Percentiles rank a stretch among this genome's conserved stretches.
Evolutionary conservation across 2,888 invertebrate species (phyloP).

Genomic region (Nymphalis c-album): DNA sequence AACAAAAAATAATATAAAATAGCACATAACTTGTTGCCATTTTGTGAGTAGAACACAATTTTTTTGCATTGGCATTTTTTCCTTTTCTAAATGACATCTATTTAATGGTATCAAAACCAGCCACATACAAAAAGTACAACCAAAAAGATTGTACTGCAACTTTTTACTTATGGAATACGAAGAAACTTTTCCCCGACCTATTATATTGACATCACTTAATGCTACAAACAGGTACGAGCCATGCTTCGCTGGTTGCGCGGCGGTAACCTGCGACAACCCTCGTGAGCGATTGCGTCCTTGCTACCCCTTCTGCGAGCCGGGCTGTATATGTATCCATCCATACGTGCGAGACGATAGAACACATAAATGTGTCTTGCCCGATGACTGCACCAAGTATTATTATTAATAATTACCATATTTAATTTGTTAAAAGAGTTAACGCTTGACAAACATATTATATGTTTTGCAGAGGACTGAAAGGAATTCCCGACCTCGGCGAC

Average conservation of each 20-base stretch:
- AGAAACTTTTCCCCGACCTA: too few species aligned
- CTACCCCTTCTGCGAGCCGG: conserved; percentile 76
- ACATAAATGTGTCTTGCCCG: conserved; percentile 73
- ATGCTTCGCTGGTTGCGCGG: conserved; percentile 73
- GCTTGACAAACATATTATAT: conserved; percentile 15
- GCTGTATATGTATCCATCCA: conserved; percentile 69
- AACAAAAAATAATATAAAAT: too few species aligned
- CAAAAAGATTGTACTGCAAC: too few species aligned
- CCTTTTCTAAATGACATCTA: too few species aligned
- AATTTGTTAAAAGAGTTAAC: conserved; percentile 3
- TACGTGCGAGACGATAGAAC: conserved; percentile 74
- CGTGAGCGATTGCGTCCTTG: conserved; percentile 72
- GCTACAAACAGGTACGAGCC: conserved; percentile 56
- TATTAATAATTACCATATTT: not conserved
- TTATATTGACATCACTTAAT: too few species aligned
- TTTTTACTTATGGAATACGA: too few species aligned
- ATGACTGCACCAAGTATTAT: conserved; percentile 71
- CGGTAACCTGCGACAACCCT: conserved; percentile 74
- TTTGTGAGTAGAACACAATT: too few species aligned
- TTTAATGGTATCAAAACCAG: too few species aligned
- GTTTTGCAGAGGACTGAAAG: conserved; percentile 71
- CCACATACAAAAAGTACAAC: too few species aligned
- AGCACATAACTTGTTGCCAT: too few species aligned
- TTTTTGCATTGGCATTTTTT: too few species aligned
- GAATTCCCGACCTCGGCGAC: conserved; percentile 72